Base-by-base conservation (phyloP, 2,113 vertebrate genomes). In the Lichenostomus cassidix region DNA sequence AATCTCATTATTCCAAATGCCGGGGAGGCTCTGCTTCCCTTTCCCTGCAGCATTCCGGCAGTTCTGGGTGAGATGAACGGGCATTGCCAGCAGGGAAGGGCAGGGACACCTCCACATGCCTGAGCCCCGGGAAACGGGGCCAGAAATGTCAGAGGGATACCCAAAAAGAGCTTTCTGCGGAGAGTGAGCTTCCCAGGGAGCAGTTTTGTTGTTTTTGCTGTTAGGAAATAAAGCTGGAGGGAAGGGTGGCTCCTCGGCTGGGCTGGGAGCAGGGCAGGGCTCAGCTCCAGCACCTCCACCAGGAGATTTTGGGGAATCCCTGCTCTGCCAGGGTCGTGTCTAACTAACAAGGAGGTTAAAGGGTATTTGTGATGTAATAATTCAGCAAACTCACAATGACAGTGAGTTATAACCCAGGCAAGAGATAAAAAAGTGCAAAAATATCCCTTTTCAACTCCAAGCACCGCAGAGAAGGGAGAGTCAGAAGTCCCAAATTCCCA, bases 91-190 rank as follows among this genome's bases (percentile, higher is more conserved):
- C 49, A 4, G 28, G 42, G n/a, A 47, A 39, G 15, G 4, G 15
- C 75, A 35, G 58, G 33, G 64, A 18, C 44, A 1, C 4, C 73
- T 22, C 73, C 39, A 1, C 11, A 0, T 0, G 4, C 4, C 16
- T 2, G 0, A 17, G 2, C 37, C 28, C 21, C 3, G 12, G 46
- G 37, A 55, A 33, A 5, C 0, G 7, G 56, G 58, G 24, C 7
- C 62, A 71, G 75, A 12, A 12, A 17, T 4, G 16, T 2, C 35
- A 4, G 7, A 15, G 68, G 19, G 15, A 3, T 12, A 9, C 5
- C 31, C 59, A 2, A 59, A 67, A 47, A 21, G 2, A 28, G 6
- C 28, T 20, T 16, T 19, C 16, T 28, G 44, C 15, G 35, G 39
- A 4, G 11, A 1, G 52, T 1, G 20, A 60, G 27, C 37, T 67